phyloP scores from a whole-genome alignment of 2,797 vertebrate genomes.

The Rhinophrynus dorsalis region DNA sequence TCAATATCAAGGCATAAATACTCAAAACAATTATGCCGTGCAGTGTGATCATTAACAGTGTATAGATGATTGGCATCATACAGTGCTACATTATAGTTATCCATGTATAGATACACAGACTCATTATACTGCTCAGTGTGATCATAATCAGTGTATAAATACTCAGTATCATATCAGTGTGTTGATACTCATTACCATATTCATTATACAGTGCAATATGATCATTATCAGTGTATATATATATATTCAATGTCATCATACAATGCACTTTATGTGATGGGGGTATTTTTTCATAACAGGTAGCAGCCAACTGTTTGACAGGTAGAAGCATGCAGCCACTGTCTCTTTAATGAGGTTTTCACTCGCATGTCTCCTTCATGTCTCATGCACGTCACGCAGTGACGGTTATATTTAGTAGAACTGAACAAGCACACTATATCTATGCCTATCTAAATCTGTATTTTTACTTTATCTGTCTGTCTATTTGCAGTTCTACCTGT shows the following conservation, averaged over 20 bases:
- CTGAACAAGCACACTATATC: not conserved
- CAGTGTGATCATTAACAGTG: no score
- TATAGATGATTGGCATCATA: not conserved
- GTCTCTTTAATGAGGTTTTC: constrained; percentile 23
- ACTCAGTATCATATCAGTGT: no score
- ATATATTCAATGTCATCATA: not conserved
- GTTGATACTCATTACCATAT: no score
- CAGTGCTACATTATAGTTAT: not conserved
- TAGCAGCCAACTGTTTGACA: constrained; percentile 1
- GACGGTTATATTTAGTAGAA: not conserved
- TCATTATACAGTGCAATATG: not conserved
- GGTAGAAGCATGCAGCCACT: not conserved
- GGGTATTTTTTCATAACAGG: constrained; percentile 15
- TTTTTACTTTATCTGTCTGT: no score
- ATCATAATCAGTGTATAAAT: no score
- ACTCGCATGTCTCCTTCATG: not conserved
- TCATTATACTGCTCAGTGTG: not conserved
- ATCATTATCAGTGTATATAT: no score
- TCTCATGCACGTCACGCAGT: not conserved
- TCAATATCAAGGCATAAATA: not conserved
- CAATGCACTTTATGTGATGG: not conserved
- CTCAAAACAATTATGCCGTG: not conserved
- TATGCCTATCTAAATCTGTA: not conserved
- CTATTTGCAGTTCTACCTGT: no score
- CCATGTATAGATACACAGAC: not conserved